Conservation (phyloP, 2,113 vertebrate genomes). For the Lepus timidus region DNA sequence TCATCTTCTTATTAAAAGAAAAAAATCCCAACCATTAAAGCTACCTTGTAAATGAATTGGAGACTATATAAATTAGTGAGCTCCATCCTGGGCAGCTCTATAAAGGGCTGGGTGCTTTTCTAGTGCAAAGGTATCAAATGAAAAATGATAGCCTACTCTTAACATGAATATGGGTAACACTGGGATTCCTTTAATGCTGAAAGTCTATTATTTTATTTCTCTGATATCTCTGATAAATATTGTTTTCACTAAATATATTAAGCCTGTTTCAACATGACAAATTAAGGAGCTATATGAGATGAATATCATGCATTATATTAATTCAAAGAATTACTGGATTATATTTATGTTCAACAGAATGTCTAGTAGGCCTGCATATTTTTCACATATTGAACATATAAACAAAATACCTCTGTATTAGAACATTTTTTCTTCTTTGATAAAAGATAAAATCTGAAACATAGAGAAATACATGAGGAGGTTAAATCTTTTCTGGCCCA, state of each 20-base stretch:
- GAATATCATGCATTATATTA: not conserved
- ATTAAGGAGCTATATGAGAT: not conserved
- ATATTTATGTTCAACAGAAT: not conserved
- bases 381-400: not conserved
- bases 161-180: not conserved
- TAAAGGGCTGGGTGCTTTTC: not conserved
- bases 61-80: not conserved
- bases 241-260: not conserved
- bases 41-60: not conserved
- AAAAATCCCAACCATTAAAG: not conserved
- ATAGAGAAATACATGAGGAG: not conserved
- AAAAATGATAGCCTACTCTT: not conserved
- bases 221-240: not conserved
- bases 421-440: not conserved
- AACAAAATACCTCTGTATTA: not conserved
- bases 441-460: not conserved
- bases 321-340: not conserved
- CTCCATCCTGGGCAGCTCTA: too few species aligned
- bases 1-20: not conserved
- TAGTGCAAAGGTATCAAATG: not conserved
- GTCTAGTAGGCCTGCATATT: not conserved
- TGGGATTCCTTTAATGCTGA: not conserved
- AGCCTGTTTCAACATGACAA: not conserved
- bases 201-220: not conserved
- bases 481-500: not conserved